These are phyloP conservation scores for Mythimna lalbum DNA, from an alignment of 2,888 invertebrate species.

Conservation along the genomic window DNA sequence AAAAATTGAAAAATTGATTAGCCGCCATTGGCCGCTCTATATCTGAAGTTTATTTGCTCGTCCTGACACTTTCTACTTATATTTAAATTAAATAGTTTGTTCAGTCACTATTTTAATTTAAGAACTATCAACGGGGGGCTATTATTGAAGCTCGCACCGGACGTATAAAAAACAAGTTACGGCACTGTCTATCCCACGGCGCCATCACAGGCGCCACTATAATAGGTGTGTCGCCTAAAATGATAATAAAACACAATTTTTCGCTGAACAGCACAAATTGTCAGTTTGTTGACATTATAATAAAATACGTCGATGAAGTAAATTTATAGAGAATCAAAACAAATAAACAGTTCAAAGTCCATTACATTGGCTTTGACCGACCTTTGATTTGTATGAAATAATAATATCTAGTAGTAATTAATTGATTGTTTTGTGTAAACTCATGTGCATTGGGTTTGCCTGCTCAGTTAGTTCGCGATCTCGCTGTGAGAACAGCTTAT, in stretches of 20 bases:
- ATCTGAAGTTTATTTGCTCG: no score
- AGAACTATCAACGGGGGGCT: no score
- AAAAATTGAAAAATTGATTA: no score
- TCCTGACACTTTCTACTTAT: no score
- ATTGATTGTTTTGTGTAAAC: conserved; percentile 27
- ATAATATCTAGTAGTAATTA: neutral
- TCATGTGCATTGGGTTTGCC: conserved; percentile 17
- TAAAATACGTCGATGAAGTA: conserved; percentile 22
- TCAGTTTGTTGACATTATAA: conserved; percentile 39
- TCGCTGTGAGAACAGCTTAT: conserved; percentile 15
- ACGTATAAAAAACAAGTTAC: neutral
- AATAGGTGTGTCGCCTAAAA: conserved; percentile 13
- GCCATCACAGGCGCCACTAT: conserved; percentile 1
- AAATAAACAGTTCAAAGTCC: conserved; percentile 47
- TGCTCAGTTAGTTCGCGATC: conserved; percentile 16
- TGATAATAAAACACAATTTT: conserved; percentile 20
- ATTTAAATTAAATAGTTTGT: no score
- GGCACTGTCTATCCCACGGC: neutral
- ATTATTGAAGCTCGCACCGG: no score
- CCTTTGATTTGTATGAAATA: conserved; percentile 53
- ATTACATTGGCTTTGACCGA: conserved; percentile 8
- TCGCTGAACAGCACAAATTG: conserved; percentile 7
- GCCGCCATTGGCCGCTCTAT: no score
- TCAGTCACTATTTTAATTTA: no score
- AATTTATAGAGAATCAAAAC: conserved; percentile 39